Conservation (phyloP, 2,113 vertebrate species). For the Archilochus colubris region DNA sequence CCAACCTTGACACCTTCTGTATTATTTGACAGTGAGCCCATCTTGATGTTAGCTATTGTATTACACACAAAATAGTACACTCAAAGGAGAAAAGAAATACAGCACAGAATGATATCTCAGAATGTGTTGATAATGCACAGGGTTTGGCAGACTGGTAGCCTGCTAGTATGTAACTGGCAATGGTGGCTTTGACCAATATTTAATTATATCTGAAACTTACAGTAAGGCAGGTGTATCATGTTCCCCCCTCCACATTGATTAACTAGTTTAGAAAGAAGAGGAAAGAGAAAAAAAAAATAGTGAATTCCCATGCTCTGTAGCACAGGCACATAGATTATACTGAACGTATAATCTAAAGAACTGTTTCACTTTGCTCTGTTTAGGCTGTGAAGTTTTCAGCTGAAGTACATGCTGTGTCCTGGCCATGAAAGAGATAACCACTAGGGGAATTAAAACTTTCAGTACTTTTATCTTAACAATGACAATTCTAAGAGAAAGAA, state of each 20-base stretch:
- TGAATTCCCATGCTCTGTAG: not conserved
- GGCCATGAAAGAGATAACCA: not conserved
- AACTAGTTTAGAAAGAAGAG: not conserved
- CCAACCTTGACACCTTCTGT: not conserved
- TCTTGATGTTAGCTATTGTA: not conserved
- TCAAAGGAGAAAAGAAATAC: not conserved
- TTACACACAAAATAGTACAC: not conserved
- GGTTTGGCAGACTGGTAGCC: not conserved
- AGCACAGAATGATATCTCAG: not conserved
- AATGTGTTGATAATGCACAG: not conserved
- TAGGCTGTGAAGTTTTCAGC: not conserved
- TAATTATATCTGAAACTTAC: not conserved
- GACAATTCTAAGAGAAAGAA: not conserved
- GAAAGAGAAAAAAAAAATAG: not conserved
- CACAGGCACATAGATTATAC: too few relatives aligned
- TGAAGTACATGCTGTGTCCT: not conserved
- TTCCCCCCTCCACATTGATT: accelerated
- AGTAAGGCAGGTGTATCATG: not conserved
- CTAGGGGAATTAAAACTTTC: not conserved
- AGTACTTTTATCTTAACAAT: not conserved
- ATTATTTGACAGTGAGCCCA: not conserved
- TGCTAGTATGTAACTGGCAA: not conserved
- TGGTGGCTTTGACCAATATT: not conserved
- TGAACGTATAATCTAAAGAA: not conserved
- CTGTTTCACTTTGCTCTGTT: not conserved